Percentiles rank a stretch among this genome's conserved stretches.
phyloP scores from a whole-genome alignment of 2,888 invertebrate genomes.

The Tetragonula carbonaria region DNA sequence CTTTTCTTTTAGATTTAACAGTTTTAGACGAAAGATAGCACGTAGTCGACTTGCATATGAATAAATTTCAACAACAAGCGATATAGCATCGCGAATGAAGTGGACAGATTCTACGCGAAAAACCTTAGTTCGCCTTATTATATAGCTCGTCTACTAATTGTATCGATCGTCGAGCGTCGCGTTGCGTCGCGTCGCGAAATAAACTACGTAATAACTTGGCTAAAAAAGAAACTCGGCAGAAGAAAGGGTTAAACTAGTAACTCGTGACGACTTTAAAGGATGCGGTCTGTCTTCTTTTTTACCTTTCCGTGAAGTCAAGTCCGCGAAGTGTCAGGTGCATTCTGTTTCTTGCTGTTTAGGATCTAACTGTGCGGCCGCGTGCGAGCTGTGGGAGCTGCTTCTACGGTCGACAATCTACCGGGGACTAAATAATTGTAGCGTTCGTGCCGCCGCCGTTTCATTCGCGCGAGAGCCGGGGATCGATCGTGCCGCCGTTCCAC shows the following conservation, averaged over 20 bases:
- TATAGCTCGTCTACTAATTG: background rate
- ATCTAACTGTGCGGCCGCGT: conserved; percentile 52
- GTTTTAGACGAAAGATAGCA: too few relatives aligned
- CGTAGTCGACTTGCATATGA: too few relatives aligned
- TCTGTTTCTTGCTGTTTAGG: conserved; percentile 54
- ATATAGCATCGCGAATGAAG: background rate
- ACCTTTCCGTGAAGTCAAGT: background rate
- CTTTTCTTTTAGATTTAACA: too few relatives aligned
- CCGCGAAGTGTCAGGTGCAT: conserved; percentile 34
- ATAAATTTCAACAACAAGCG: background rate
- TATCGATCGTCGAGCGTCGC: background rate
- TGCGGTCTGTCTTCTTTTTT: conserved; percentile 5
- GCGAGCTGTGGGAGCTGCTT: conserved; percentile 33
- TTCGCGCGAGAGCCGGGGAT: conserved; percentile 46
- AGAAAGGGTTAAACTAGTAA: conserved; percentile 48
- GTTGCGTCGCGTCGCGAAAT: background rate
- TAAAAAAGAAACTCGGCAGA: conserved; percentile 21
- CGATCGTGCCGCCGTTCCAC: conserved; percentile 56
- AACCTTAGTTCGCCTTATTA: background rate
- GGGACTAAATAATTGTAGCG: conserved; percentile 66
- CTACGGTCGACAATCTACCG: conserved; percentile 58
- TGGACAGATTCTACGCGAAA: background rate
- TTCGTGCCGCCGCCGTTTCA: conserved; percentile 67
- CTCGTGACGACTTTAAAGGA: conserved; percentile 31
- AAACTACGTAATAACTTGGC: background rate